These are phyloP conservation scores for Corythucha ciliata DNA, from an alignment of 2,888 invertebrate genomes.

Conservation along the genomic window DNA sequence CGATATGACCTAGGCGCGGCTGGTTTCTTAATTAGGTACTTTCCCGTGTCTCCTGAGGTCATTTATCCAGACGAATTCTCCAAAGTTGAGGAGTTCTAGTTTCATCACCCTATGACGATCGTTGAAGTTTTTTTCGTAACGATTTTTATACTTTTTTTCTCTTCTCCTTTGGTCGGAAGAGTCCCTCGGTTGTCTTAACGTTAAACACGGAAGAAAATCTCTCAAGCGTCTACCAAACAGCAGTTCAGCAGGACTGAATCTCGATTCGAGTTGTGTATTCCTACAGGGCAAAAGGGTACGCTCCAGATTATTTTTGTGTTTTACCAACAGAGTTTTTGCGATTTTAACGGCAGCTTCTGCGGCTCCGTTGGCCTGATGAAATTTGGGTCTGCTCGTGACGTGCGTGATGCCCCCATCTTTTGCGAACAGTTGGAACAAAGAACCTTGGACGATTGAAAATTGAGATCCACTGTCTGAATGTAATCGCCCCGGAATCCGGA, in stretches of 20 bases:
- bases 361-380: slow-evolving; percentile 10
- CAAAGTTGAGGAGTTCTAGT: slow-evolving; percentile 1
- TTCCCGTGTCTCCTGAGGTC: slow-evolving; percentile 6
- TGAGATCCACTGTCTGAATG: slow-evolving; percentile 11
- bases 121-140: slow-evolving; percentile 7
- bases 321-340: slow-evolving; percentile 6
- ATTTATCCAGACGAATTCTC: slow-evolving; percentile 11
- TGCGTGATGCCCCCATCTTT: slow-evolving; percentile 3
- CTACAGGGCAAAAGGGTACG: slow-evolving; percentile 4
- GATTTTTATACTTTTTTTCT: slow-evolving; percentile 4
- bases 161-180: not conserved
- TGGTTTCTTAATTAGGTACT: slow-evolving; percentile 11
- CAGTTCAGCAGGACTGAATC: slow-evolving; percentile 3
- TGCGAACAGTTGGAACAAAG: slow-evolving; percentile 13
- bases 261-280: slow-evolving; percentile 1
- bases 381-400: slow-evolving; percentile 6
- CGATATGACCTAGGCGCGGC: slow-evolving; percentile 9
- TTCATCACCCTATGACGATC: slow-evolving; percentile 1
- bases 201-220: slow-evolving; percentile 4
- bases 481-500: slow-evolving; percentile 6
- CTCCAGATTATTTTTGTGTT: not conserved
- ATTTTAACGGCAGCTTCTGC: slow-evolving; percentile 13
- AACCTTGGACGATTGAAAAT: slow-evolving; percentile 5
- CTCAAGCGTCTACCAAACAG: slow-evolving; percentile 5
- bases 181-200: too few relatives aligned